These are phyloP conservation scores for Neocrepidodera transversa DNA, from an alignment of 2,888 invertebrate species.

Conservation along the genomic window DNA sequence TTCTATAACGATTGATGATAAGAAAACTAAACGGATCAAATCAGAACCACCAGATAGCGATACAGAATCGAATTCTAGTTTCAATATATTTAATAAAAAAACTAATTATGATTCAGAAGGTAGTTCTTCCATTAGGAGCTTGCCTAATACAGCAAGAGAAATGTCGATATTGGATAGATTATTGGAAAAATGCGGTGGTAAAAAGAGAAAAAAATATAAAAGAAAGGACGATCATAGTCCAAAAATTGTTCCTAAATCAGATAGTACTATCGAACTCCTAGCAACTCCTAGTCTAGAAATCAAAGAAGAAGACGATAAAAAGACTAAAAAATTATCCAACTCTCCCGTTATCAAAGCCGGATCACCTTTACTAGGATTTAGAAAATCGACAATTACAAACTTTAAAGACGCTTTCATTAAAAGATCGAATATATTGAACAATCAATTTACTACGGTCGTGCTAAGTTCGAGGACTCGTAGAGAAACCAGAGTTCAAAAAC, in stretches of 20 bases:
- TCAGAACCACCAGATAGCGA: slow-evolving; percentile 65
- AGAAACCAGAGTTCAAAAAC: slow-evolving; percentile 75
- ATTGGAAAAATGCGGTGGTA: slow-evolving; percentile 70
- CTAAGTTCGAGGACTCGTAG: slow-evolving; percentile 77
- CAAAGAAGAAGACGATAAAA: slow-evolving; percentile 61
- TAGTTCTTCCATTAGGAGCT: slow-evolving; percentile 72
- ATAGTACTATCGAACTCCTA: slow-evolving; percentile 65
- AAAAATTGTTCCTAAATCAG: slow-evolving; percentile 66
- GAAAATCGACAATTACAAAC: slow-evolving; percentile 73
- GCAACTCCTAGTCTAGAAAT: slow-evolving; percentile 70
- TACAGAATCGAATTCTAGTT: slow-evolving; percentile 73
- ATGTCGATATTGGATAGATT: slow-evolving; percentile 71
- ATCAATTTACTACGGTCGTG: slow-evolving; percentile 74
- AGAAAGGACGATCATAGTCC: slow-evolving; percentile 66
- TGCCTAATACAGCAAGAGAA: slow-evolving; percentile 59
- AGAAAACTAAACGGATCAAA: slow-evolving; percentile 52
- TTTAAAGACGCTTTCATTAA: slow-evolving; percentile 73
- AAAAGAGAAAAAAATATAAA: slow-evolving; percentile 63
- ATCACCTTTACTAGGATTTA: slow-evolving; percentile 69
- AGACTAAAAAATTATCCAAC: slow-evolving; percentile 45
- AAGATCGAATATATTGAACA: slow-evolving; percentile 67
- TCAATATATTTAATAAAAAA: slow-evolving; percentile 61
- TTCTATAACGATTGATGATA: slow-evolving; percentile 67
- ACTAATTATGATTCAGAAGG: slow-evolving; percentile 73
- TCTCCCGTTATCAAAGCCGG: slow-evolving; percentile 62